Evolutionary conservation across 2,888 invertebrate genomes (phyloP).

Genomic region (Theretra japonica): DNA sequence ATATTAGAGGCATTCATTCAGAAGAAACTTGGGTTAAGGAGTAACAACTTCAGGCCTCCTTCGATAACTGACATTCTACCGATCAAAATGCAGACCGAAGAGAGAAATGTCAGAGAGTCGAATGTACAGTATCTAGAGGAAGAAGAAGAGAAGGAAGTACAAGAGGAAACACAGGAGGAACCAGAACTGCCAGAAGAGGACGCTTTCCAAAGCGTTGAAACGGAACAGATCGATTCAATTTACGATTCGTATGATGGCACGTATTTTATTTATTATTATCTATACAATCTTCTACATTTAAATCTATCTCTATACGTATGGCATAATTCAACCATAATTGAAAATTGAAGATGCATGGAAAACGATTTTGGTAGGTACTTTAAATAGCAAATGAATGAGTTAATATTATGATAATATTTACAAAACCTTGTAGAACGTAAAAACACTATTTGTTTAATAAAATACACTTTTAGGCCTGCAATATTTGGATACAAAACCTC

Average conservation of each 20-base stretch:
- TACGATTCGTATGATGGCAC: constrained; percentile 77
- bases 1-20: constrained; percentile 90
- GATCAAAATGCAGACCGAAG: constrained; percentile 63
- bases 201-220: constrained; percentile 88
- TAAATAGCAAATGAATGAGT: no score
- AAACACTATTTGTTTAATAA: no score
- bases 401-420: no score
- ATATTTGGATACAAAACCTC: no score
- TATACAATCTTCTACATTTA: not conserved
- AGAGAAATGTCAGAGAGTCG: constrained; percentile 50
- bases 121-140: constrained; percentile 53
- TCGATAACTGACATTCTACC: constrained; percentile 88
- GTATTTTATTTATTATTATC: constrained; percentile 34
- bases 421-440: no score
- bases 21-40: constrained; percentile 87
- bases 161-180: constrained; percentile 48
- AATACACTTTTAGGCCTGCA: no score
- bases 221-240: constrained; percentile 88
- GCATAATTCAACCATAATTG: no score
- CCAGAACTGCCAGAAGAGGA: constrained; percentile 72
- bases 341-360: no score
- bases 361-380: no score
- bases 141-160: constrained; percentile 69
- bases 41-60: constrained; percentile 78
- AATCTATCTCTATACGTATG: not conserved